A percentile compares a stretch with the other conserved stretches of the same genome.
Conservation (phyloP, 2,797 vertebrate genomes). For the Rhinoraja longicauda region DNA sequence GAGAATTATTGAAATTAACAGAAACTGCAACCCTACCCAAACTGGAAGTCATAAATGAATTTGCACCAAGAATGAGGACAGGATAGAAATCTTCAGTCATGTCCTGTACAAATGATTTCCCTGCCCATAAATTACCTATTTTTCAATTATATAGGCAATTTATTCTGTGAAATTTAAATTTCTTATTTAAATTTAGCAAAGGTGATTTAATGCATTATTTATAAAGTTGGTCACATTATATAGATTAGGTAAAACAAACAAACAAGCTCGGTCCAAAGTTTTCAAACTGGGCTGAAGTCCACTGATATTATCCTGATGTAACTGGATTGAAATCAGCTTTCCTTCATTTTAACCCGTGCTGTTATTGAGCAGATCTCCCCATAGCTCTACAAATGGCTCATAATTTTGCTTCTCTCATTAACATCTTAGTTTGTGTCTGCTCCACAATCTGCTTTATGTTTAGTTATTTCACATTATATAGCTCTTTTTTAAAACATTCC, state of each 20-base stretch:
- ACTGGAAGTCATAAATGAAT: not conserved
- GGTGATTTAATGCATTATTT: not conserved
- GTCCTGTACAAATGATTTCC: not conserved
- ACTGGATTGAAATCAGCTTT: not conserved
- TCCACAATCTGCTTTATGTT: not conserved
- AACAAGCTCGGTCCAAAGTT: not conserved
- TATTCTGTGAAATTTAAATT: not conserved
- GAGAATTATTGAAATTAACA: not conserved
- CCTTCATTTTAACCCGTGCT: not conserved
- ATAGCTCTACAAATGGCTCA: not conserved
- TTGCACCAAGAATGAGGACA: not conserved
- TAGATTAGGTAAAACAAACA: not conserved
- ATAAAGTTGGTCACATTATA: not conserved
- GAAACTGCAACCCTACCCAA: not conserved
- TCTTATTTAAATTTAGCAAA: not conserved
- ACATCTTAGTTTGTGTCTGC: not conserved
- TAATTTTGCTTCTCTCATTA: not conserved
- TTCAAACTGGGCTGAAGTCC: not conserved
- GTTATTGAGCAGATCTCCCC: not conserved
- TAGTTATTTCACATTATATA: not conserved
- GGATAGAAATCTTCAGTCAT: not conserved
- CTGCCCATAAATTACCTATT: not conserved
- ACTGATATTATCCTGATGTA: not conserved
- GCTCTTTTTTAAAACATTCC: not conserved
- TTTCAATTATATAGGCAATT: not conserved